phyloP scores from a whole-genome alignment of 2,888 invertebrate genomes.

The Eurytoma adleriae region DNA sequence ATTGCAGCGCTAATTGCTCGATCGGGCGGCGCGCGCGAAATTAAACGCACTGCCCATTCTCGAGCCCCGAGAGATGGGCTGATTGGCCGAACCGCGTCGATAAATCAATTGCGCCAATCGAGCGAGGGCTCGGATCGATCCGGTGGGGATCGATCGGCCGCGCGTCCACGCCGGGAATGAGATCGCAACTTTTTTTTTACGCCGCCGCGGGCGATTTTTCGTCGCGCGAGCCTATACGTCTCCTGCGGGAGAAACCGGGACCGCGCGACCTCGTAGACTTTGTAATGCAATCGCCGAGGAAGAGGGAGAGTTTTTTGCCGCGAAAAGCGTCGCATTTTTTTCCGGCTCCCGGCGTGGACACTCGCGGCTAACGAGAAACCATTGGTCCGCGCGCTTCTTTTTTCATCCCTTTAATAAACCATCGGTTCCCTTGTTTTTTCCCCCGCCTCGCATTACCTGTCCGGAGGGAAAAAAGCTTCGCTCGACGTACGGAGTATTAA shows the following conservation, averaged over 20 bases:
- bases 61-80: background rate
- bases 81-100: constrained; percentile 43
- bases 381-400: background rate
- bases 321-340: background rate
- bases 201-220: background rate
- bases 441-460: too few species aligned
- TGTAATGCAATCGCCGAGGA: constrained; percentile 31
- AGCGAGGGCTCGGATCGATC: constrained; percentile 66
- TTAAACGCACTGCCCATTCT: background rate
- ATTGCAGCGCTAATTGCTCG: too few species aligned
- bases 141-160: constrained; percentile 63
- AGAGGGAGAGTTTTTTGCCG: background rate
- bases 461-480: too few species aligned
- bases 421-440: too few species aligned
- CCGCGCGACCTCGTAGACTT: constrained; percentile 31
- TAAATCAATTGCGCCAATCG: constrained; percentile 67
- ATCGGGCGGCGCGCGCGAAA: too few species aligned
- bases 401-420: too few species aligned
- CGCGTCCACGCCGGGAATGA: constrained; percentile 18
- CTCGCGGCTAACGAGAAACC: constrained; percentile 24
- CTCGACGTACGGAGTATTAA: too few species aligned
- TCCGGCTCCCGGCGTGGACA: background rate
- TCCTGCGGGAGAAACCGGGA: background rate
- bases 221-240: background rate
- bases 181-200: constrained; percentile 7